These are phyloP conservation scores for Chrysocyon brachyurus DNA, from an alignment of 2,797 vertebrate species.

Conservation along the genomic window DNA sequence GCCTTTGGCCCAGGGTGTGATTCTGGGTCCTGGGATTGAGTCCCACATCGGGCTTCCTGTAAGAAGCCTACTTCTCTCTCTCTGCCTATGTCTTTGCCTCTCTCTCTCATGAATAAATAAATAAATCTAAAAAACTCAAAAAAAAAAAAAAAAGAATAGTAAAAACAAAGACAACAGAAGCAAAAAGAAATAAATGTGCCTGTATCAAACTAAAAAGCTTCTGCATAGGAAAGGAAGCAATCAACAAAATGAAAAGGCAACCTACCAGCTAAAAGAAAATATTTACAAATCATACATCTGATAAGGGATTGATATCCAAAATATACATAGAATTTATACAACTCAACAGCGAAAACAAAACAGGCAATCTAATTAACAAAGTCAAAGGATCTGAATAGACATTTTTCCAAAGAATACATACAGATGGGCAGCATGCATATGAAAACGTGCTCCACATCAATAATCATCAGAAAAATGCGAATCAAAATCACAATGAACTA, in stretches of 20 bases:
- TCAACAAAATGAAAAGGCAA: neutral
- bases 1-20: too few relatives aligned
- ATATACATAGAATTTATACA: neutral
- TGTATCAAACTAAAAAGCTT: neutral
- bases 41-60: too few relatives aligned
- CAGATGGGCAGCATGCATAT: neutral
- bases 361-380: neutral
- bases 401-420: neutral
- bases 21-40: too few relatives aligned
- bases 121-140: too few relatives aligned
- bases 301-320: neutral
- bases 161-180: neutral
- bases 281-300: neutral
- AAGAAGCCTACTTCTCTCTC: too few relatives aligned
- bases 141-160: too few relatives aligned
- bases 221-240: neutral
- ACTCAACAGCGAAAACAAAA: neutral
- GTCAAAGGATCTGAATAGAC: neutral
- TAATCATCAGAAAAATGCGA: neutral
- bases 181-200: neutral
- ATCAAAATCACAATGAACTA: neutral
- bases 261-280: neutral
- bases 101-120: too few relatives aligned
- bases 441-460: neutral
- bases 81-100: too few relatives aligned